Percentiles rank a stretch among this genome's conserved stretches.
These are phyloP conservation scores for Turdus rufiventris DNA, from an alignment of 2,113 vertebrate species.

Conservation along the genomic window DNA sequence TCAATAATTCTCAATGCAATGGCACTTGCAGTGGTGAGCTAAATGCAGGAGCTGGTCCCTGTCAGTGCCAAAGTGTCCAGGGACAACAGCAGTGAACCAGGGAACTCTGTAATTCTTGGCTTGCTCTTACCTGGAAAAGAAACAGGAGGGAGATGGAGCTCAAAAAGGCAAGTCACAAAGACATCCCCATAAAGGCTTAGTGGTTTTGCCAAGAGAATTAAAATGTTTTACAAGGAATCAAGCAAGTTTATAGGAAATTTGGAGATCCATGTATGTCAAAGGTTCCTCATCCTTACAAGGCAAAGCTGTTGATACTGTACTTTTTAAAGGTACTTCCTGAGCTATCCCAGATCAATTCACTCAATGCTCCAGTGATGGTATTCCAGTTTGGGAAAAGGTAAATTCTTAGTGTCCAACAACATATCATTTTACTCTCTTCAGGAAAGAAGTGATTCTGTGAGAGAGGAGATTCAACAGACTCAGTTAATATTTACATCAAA, in stretches of 20 bases:
- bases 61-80: background rate
- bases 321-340: background rate
- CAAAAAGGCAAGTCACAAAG: background rate
- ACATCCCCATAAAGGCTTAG: background rate
- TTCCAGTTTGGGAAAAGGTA: background rate
- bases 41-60: background rate
- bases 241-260: background rate
- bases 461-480: background rate
- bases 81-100: rapidly evolving
- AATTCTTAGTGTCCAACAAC: background rate
- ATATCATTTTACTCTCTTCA: background rate
- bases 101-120: background rate
- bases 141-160: background rate
- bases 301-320: background rate
- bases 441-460: background rate
- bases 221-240: slow-evolving; percentile 1
- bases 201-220: background rate
- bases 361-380: background rate
- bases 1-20: background rate
- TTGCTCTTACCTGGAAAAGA: background rate
- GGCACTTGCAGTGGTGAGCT: background rate
- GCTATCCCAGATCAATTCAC: background rate
- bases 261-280: background rate
- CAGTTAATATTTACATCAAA: background rate
- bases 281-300: background rate